Evolutionary conservation across 2,797 vertebrate species (phyloP).

Genomic region (Argyrosomus regius): DNA sequence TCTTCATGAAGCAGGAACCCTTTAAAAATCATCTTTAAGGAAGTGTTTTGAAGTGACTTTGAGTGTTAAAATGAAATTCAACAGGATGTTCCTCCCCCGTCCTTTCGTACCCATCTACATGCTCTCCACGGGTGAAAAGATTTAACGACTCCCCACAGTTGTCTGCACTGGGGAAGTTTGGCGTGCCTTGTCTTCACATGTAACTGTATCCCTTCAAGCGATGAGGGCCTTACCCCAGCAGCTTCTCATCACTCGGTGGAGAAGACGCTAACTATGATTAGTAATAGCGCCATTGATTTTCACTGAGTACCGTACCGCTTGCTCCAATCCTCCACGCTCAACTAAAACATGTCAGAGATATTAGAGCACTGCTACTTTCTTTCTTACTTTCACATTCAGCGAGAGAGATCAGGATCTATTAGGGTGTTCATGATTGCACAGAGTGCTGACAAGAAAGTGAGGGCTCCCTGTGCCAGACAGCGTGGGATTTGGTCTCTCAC

Average conservation of each 20-base stretch:
- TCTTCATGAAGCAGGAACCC: constrained; percentile 6
- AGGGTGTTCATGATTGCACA: constrained; percentile 63
- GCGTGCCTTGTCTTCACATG: constrained; percentile 71
- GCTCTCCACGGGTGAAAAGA: constrained; percentile 44
- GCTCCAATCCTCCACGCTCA: constrained; percentile 51
- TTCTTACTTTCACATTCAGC: constrained; percentile 63
- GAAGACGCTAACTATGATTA: constrained; percentile 66
- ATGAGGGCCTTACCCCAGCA: constrained; percentile 33
- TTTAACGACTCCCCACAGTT: constrained; percentile 49
- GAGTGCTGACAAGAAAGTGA: constrained; percentile 74
- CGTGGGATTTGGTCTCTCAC: constrained; percentile 83
- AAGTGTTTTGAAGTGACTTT: constrained; percentile 32
- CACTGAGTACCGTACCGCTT: constrained; percentile 25
- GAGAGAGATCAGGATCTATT: constrained; percentile 72
- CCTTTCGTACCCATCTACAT: constrained; percentile 26
- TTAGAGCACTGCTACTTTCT: constrained; percentile 46
- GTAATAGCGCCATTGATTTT: constrained; percentile 66
- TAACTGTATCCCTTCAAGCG: constrained; percentile 55
- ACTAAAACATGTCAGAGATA: constrained; percentile 67
- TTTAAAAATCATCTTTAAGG: constrained; percentile 36
- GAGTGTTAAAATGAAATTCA: constrained; percentile 42
- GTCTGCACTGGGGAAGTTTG: constrained; percentile 56
- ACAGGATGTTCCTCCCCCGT: constrained; percentile 15
- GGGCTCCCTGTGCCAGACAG: constrained; percentile 67
- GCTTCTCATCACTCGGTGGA: constrained; percentile 58